phyloP scores from a whole-genome alignment of 2,888 invertebrate species.

The Heteromyza rotundicornis region DNA sequence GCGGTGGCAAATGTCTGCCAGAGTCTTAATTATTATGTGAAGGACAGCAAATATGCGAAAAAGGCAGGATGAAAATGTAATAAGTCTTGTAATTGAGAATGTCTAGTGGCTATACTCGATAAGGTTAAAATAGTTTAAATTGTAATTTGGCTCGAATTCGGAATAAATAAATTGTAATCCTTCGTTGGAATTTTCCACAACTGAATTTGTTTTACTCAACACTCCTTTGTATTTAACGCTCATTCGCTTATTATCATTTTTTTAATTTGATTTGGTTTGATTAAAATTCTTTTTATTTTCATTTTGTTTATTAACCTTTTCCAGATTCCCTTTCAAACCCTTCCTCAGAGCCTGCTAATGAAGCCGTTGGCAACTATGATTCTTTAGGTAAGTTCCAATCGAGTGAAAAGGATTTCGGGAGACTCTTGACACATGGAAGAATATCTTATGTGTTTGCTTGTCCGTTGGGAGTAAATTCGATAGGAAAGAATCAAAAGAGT shows the following conservation, averaged over 20 bases:
- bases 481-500: too few species aligned
- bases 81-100: too few species aligned
- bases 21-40: slow-evolving; percentile 32
- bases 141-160: too few species aligned
- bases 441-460: too few species aligned
- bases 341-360: slow-evolving; percentile 40
- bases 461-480: too few species aligned
- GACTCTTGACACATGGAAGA: slow-evolving; percentile 20
- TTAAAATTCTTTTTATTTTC: slow-evolving; percentile 23
- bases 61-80: not conserved
- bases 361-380: slow-evolving; percentile 43
- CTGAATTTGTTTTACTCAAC: too few species aligned
- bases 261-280: slow-evolving; percentile 12
- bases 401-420: slow-evolving; percentile 14
- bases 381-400: slow-evolving; percentile 37
- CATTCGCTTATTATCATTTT: too few species aligned
- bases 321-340: slow-evolving; percentile 31
- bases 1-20: slow-evolving; percentile 50
- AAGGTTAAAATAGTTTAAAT: not conserved
- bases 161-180: too few species aligned
- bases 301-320: slow-evolving; percentile 43
- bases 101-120: too few species aligned
- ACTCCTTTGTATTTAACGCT: too few species aligned
- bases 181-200: too few species aligned
- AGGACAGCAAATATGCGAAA: slow-evolving; percentile 26